phyloP scores from a whole-genome alignment of 1,140 invertebrate genomes.

The Drosophila funebris region DNA sequence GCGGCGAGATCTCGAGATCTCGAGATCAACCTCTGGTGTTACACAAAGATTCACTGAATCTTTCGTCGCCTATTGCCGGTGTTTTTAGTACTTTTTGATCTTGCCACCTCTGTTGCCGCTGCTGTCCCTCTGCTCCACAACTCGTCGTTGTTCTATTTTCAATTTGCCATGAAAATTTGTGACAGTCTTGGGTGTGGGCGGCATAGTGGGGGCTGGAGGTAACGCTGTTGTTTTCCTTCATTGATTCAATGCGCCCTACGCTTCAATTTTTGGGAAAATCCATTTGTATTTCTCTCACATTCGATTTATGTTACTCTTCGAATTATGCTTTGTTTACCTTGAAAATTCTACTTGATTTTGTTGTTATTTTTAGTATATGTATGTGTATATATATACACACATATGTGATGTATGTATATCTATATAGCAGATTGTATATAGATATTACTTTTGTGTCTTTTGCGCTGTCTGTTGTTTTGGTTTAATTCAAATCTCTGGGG shows the following conservation, averaged over 20 bases:
- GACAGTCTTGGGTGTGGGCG: slow-evolving; percentile 19
- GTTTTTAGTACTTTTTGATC: slow-evolving; percentile 39
- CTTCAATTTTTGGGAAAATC: slow-evolving; percentile 9
- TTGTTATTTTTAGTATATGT: slow-evolving; percentile 65
- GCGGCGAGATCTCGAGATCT: background rate
- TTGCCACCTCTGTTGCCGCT: background rate
- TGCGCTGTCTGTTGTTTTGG: slow-evolving; percentile 60
- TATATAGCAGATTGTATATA: slow-evolving; percentile 16
- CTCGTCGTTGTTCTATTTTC: slow-evolving; percentile 68
- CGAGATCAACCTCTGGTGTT: slow-evolving; percentile 15
- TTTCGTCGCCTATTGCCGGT: slow-evolving; percentile 38
- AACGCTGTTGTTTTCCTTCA: slow-evolving; percentile 31
- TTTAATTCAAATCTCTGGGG: slow-evolving; percentile 74
- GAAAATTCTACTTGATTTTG: slow-evolving; percentile 59
- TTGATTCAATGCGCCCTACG: slow-evolving; percentile 31
- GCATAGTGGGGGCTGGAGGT: background rate
- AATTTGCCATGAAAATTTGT: slow-evolving; percentile 59
- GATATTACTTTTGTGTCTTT: slow-evolving; percentile 26
- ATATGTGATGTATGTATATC: slow-evolving; percentile 27
- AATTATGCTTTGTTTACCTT: slow-evolving; percentile 77
- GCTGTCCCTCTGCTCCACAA: background rate
- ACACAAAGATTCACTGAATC: slow-evolving; percentile 29
- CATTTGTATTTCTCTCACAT: slow-evolving; percentile 16
- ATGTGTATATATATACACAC: slow-evolving; percentile 31
- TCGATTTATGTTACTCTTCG: slow-evolving; percentile 52